phyloP scores from a whole-genome alignment of 1,140 invertebrate species.

The Bicyclus anynana region DNA sequence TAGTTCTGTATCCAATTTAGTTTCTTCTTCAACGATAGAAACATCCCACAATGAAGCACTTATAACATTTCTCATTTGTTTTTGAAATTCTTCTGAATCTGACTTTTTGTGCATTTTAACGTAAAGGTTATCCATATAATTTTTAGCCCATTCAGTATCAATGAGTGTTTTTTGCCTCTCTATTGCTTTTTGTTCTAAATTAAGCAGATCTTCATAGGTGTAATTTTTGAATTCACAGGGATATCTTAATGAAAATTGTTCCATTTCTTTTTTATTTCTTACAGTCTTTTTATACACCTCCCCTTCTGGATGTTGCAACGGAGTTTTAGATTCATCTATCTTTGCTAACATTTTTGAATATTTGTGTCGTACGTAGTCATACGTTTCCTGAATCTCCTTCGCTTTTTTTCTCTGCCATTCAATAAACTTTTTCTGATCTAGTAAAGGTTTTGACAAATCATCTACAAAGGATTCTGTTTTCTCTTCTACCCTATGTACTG shows the following conservation, averaged over 20 bases:
- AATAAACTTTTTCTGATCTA: constrained; percentile 69
- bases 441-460: constrained; percentile 62
- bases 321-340: constrained; percentile 43
- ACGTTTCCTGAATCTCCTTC: constrained; percentile 56
- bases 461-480: constrained; percentile 46
- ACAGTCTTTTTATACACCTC: constrained; percentile 28
- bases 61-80: constrained; percentile 54
- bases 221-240: constrained; percentile 58
- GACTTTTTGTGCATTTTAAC: constrained; percentile 48
- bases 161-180: constrained; percentile 44
- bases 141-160: constrained; percentile 54
- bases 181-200: constrained; percentile 47
- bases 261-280: constrained; percentile 57
- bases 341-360: constrained; percentile 53
- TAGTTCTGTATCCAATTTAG: constrained; percentile 68
- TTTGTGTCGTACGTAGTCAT: constrained; percentile 55
- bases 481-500: constrained; percentile 43
- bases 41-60: constrained; percentile 58
- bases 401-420: constrained; percentile 78
- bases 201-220: constrained; percentile 57
- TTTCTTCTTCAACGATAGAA: constrained; percentile 70
- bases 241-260: constrained; percentile 51
- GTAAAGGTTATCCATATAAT: constrained; percentile 57
- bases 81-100: constrained; percentile 65
- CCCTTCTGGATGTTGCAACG: constrained; percentile 19